phyloP scores from a whole-genome alignment of 92 coral and sea anemone species.

The Epizoanthus illoricatus region DNA sequence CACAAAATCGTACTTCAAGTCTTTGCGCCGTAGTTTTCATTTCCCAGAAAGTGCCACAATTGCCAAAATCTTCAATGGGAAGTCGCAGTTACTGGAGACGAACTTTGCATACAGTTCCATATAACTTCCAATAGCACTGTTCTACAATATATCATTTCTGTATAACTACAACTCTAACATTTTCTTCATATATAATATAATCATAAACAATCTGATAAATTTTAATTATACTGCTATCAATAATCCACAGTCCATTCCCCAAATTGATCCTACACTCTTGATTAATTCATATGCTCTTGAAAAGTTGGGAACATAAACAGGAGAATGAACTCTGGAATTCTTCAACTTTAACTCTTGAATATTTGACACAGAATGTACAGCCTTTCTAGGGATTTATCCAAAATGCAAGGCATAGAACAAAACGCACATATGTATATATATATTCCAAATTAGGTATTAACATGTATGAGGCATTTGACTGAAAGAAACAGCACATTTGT shows the following conservation, averaged over 20 bases:
- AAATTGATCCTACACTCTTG: background rate
- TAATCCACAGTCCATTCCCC: background rate
- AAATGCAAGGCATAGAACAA: background rate
- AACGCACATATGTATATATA: background rate
- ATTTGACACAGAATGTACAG: no score
- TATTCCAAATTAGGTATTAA: background rate
- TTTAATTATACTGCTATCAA: background rate
- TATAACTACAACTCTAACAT: background rate
- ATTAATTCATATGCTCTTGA: background rate
- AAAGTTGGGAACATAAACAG: background rate
- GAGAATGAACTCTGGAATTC: background rate
- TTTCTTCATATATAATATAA: background rate
- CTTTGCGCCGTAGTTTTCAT: no score
- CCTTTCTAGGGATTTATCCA: background rate
- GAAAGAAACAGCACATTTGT: background rate
- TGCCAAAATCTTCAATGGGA: background rate
- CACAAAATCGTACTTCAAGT: no score
- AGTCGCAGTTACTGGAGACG: background rate
- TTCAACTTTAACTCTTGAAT: background rate
- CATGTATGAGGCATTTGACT: no score
- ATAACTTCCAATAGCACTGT: no score
- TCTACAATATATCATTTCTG: background rate
- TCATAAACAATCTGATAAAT: background rate
- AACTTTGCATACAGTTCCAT: no score
- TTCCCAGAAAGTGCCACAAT: no score